Evolutionary conservation across 2,888 invertebrate species (phyloP).

Genomic region (Periphyllus acericola): DNA sequence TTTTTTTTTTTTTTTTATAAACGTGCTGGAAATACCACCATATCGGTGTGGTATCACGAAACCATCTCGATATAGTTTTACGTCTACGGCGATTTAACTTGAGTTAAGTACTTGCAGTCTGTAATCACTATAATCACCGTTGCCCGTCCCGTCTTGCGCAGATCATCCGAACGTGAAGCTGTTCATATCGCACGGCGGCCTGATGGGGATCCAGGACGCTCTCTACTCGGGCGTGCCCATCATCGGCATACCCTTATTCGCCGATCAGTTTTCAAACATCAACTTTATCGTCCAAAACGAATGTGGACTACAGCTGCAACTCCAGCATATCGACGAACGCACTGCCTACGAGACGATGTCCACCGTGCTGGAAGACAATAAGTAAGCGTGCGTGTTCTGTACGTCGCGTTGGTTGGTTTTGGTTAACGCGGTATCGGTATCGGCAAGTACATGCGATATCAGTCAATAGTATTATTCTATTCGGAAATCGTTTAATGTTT

Average conservation of each 20-base stretch:
- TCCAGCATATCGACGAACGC: slow-evolving; percentile 57
- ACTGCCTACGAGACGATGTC: not conserved
- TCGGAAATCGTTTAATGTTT: no score
- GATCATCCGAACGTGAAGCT: slow-evolving; percentile 58
- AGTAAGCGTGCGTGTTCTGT: not conserved
- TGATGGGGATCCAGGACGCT: slow-evolving; percentile 48
- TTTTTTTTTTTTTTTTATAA: no score
- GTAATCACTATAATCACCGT: not conserved
- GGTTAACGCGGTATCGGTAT: no score
- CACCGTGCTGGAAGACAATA: not conserved
- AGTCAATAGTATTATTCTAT: no score
- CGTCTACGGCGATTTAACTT: no score
- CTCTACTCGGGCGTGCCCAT: slow-evolving; percentile 52
- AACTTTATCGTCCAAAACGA: slow-evolving; percentile 39
- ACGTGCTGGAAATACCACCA: no score
- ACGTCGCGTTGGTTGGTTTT: not conserved
- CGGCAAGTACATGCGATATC: no score
- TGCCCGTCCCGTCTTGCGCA: not conserved
- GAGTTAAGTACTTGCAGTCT: no score
- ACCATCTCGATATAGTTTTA: no score
- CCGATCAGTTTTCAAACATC: slow-evolving; percentile 51
- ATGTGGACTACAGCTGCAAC: slow-evolving; percentile 33
- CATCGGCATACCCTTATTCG: slow-evolving; percentile 54
- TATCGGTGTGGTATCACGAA: no score
- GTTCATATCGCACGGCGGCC: slow-evolving; percentile 54